Percentiles rank a stretch among this genome's conserved stretches.
These are phyloP conservation scores for Dexiosoma caninum DNA, from an alignment of 2,888 invertebrate genomes.

Conservation along the genomic window DNA sequence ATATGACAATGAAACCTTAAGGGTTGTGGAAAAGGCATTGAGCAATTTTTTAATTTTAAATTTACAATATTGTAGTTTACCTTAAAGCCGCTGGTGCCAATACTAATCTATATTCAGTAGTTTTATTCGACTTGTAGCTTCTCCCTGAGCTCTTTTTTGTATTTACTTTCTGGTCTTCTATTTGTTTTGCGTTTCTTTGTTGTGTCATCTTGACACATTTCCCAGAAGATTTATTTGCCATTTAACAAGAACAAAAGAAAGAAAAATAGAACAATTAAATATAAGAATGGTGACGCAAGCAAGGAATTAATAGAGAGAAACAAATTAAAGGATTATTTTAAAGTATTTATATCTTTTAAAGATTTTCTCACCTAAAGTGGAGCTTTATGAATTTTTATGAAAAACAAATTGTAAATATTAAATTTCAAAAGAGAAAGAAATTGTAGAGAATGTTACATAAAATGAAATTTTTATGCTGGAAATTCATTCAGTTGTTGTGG, in stretches of 20 bases:
- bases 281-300: neutral
- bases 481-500: too few species aligned
- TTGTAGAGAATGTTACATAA: too few species aligned
- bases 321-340: neutral
- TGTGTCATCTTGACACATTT: slow-evolving; percentile 60
- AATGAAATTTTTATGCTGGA: too few species aligned
- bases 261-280: slow-evolving; percentile 23
- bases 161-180: slow-evolving; percentile 32
- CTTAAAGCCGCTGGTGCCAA: neutral
- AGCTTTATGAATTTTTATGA: too few species aligned
- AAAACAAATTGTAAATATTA: too few species aligned
- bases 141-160: neutral
- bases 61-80: neutral
- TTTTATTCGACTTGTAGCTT: slow-evolving; percentile 6
- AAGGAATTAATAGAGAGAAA: slow-evolving; percentile 20
- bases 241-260: slow-evolving; percentile 39
- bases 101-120: neutral
- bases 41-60: too few species aligned
- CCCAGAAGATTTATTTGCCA: slow-evolving; percentile 56
- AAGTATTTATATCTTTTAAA: neutral
- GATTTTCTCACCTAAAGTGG: neutral
- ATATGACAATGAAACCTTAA: too few species aligned
- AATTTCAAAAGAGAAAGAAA: too few species aligned
- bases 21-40: too few species aligned
- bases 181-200: slow-evolving; percentile 40